These are phyloP conservation scores for Smutsia gigantea DNA, from an alignment of 2,797 vertebrate genomes.

Conservation along the genomic window DNA sequence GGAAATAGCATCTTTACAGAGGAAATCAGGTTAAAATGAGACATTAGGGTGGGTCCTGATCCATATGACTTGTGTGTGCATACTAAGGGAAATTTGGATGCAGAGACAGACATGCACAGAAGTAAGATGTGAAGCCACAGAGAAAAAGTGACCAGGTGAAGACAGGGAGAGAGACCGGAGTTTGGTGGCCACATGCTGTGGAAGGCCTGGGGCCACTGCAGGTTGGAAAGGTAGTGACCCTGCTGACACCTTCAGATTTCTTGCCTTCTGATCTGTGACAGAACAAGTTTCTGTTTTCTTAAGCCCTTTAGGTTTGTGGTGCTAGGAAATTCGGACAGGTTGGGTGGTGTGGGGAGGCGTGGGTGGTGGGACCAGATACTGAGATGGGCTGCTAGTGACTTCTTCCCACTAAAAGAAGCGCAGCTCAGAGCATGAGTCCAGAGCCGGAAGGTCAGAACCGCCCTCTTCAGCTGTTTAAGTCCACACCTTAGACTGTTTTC, in stretches of 20 bases:
- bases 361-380: background rate
- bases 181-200: accelerated
- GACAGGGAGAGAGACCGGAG: background rate
- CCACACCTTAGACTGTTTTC: background rate
- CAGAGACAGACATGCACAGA: background rate
- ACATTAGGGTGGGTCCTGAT: background rate
- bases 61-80: background rate
- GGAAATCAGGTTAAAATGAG: background rate
- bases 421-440: background rate
- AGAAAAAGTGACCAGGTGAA: background rate
- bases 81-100: background rate
- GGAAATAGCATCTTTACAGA: background rate
- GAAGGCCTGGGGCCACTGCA: background rate
- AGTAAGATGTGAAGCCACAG: background rate
- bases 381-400: background rate
- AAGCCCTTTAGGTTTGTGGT: accelerated
- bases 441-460: background rate
- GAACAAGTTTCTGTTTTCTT: background rate
- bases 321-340: background rate
- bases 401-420: background rate
- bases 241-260: background rate
- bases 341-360: background rate
- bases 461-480: background rate
- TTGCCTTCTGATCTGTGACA: background rate
- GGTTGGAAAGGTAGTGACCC: background rate